phyloP scores from a whole-genome alignment of 2,888 invertebrate genomes.

The Syrista parreyssii region DNA sequence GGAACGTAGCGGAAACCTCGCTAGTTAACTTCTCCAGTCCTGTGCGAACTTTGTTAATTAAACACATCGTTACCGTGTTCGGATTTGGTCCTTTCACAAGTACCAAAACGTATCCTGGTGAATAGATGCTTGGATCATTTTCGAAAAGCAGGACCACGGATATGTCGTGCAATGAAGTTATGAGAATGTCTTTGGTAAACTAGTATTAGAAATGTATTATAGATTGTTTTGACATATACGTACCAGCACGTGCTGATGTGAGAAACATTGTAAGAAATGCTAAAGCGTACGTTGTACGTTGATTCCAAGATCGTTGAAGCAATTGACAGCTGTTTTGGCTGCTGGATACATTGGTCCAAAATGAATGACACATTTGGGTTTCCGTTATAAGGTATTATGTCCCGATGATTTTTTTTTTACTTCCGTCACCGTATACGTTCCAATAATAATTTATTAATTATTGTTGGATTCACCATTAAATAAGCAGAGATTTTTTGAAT shows the following conservation, averaged over 20 bases:
- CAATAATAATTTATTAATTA: neutral
- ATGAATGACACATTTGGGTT: neutral
- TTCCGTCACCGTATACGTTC: neutral
- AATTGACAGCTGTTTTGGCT: neutral
- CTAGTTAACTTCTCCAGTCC: neutral
- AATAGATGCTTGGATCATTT: neutral
- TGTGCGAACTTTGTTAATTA: neutral
- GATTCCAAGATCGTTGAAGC: neutral
- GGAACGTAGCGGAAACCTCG: neutral
- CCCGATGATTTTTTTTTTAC: neutral
- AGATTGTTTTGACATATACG: neutral
- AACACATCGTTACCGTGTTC: neutral
- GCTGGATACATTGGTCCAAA: neutral
- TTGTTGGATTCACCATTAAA: neutral
- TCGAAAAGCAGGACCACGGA: neutral
- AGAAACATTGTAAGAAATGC: neutral
- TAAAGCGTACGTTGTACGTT: neutral
- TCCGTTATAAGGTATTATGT: neutral
- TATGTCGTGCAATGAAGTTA: neutral
- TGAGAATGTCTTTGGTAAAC: neutral
- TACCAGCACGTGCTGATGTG: neutral
- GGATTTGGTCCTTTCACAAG: neutral
- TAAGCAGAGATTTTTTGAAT: neutral
- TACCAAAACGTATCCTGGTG: neutral
- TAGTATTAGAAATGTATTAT: neutral